Conservation (phyloP, 2,888 invertebrate genomes). For the Ommatoiulus sabulosus region DNA sequence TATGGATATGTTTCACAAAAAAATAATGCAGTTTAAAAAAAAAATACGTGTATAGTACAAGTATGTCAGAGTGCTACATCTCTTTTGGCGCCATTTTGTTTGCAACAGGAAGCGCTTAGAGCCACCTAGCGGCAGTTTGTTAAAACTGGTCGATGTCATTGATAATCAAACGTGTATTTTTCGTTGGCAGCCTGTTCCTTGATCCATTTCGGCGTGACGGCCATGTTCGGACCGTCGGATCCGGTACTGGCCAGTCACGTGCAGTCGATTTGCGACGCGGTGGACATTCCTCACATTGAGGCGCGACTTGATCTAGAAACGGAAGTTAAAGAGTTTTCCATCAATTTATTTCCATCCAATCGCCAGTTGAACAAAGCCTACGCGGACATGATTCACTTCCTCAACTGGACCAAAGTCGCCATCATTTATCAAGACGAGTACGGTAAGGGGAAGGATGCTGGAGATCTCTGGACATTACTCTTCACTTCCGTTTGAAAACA, state of each 20-base stretch:
- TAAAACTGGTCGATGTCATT: no score
- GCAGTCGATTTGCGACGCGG: constrained; percentile 87
- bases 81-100: no score
- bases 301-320: constrained; percentile 71
- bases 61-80: no score
- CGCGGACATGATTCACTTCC: constrained; percentile 84
- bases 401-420: constrained; percentile 94
- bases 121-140: no score
- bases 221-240: constrained; percentile 89
- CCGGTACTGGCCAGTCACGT: constrained; percentile 82
- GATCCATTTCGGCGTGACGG: constrained; percentile 86
- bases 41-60: no score
- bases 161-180: no score
- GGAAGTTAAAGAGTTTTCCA: constrained; percentile 78
- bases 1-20: no score
- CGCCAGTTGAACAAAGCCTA: constrained; percentile 82
- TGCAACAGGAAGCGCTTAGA: no score
- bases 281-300: constrained; percentile 91
- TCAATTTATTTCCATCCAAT: constrained; percentile 89
- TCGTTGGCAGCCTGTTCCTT: constrained; percentile 84
- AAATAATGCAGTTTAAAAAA: no score
- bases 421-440: constrained; percentile 91
- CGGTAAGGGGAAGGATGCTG: no score
- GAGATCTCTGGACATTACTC: no score
- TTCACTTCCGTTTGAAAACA: no score